Base-by-base conservation (phyloP, 1,140 invertebrate species). In the Penaeus indicus region DNA sequence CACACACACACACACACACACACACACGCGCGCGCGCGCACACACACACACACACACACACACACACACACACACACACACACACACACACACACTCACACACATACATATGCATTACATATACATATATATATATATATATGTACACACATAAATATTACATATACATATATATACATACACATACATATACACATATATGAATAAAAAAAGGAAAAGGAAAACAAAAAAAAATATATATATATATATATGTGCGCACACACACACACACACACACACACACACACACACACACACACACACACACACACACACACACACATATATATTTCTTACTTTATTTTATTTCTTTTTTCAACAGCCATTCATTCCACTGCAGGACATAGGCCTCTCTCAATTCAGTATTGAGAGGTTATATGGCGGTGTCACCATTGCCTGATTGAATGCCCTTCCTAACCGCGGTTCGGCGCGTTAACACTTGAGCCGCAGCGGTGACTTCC, bases 151-250 rank as follows among this genome's bases (percentile, higher is more conserved):
- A 22, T 4, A 69, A 7, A 69, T 4, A 22, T 22, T 4, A 69
- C 10, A 72, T 22, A 72, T 72, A 72, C 16, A 72, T 72, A 72
- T 72, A 72, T 1, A 72, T 18, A 38, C 5, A 38, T 38, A 38
- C n/a, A 72, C 1, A 72, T 72, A n/a, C n/a, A 72, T 72, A 72
- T 72, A 72, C 1, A 72, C n/a, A 72, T 38, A 38, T 38, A n/a
- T n/a, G n/a, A 21, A 64, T 64, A 64, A 21, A 64, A 21, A 64
- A 18, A 18, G 27, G 64, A 69, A 4, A 69, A 25, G 27, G 64
- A 69, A 69, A n/a, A 69, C 18, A 69, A 13, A 69, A 27, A 69
- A n/a, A 67, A n/a, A 67, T 69, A 72, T 22, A 72, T 72, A 72
- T n/a, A 72, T 72, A 72, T 72, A 72, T 1, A 72, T 18, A 72